Percentiles rank a stretch among this genome's conserved stretches.
Conservation (phyloP, 2,797 vertebrate genomes). For the Huso huso region DNA sequence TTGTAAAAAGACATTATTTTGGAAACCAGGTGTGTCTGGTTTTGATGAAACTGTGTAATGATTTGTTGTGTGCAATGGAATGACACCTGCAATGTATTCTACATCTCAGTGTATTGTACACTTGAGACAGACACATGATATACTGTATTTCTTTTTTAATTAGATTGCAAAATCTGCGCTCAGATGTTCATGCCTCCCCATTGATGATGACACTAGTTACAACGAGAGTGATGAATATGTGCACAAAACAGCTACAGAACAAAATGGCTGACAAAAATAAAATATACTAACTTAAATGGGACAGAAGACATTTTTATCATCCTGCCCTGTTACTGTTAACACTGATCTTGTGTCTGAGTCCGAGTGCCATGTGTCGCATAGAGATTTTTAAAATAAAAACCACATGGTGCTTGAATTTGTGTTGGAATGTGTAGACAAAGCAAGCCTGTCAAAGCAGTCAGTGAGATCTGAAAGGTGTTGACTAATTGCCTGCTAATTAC, state of each 20-base stretch:
- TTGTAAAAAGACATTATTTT: no score
- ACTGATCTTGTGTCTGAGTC: neutral
- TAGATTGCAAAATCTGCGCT: neutral
- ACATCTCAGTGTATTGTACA: neutral
- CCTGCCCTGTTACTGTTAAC: no score
- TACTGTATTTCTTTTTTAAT: neutral
- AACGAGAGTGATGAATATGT: neutral
- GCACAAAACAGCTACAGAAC: neutral
- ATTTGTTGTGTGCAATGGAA: no score
- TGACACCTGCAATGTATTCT: slow-evolving; percentile 1
- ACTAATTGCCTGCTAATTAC: slow-evolving; percentile 97
- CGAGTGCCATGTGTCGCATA: neutral
- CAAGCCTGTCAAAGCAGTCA: slow-evolving; percentile 64
- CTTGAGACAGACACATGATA: neutral
- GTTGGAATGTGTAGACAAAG: slow-evolving; percentile 60
- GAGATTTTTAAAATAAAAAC: slow-evolving; percentile 20
- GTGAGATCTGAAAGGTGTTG: slow-evolving; percentile 86
- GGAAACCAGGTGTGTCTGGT: no score
- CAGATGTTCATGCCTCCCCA: neutral
- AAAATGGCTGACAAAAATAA: neutral
- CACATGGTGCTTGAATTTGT: slow-evolving; percentile 47
- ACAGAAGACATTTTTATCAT: no score
- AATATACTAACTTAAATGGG: neutral
- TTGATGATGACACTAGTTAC: neutral
- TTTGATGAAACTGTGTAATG: no score